Base-by-base conservation (phyloP, 2,888 invertebrate genomes). In the Philereme vetulata region DNA sequence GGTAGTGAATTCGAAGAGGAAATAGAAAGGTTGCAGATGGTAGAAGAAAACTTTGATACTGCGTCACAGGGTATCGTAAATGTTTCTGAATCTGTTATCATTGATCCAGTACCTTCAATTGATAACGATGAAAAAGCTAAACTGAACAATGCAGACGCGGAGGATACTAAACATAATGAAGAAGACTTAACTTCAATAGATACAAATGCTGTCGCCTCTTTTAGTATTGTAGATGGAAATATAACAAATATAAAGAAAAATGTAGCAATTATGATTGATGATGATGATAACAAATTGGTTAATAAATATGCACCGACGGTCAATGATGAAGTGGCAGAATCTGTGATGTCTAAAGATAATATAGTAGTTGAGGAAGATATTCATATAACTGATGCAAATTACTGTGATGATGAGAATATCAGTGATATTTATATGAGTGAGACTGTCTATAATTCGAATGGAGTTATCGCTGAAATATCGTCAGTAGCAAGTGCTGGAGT, bases 241-340 rank as follows among this genome's bases (percentile, higher is more conserved):
- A 9, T 33, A 6, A 40, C 35, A 47, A 6, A 48, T 44, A 34
- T 10, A 5, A 9, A 11, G 35, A 55, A 8, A 43, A 43, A 33
- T 50, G 53, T 52, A n/a, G 50, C 65, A 45, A 66, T 64, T 36
- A 36, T 68, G 0, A 51, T 67, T 33, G 60, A 71, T 38, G 65
- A 68, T 44, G 62, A 64, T 10, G 58, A 64, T 48, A 44, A 50
- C 34, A 51, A 47, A 10, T 7, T 32, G 40, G 1, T 7, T 38
- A 10, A 56, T 34, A 21, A 34, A 6, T 47, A 50, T 48, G 45
- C 10, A 36, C 35, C 56, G 36, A 43, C 33, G 8, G 32, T 44
- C 4, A 42, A 49, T 32, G 51, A 34, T 36, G 36, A 47, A 46
- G 32, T 44, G 4, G 36, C 4, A 9, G 46, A 51, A 21, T 32